Conservation (phyloP, 2,797 vertebrate genomes). For the Euphonia xanthogaster region DNA sequence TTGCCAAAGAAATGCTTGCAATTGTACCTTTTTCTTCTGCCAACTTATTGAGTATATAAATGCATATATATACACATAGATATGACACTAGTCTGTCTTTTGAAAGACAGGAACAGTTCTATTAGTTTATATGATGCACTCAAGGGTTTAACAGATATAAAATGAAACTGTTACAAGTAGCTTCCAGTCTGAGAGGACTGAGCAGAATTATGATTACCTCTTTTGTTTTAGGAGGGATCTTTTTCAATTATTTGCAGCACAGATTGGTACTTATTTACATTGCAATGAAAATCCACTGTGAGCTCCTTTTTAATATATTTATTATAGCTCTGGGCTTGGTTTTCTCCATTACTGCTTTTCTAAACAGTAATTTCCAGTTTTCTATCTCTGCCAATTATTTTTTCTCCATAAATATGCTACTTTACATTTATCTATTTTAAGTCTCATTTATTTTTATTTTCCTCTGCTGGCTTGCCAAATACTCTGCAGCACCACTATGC, state of each 20-base stretch:
- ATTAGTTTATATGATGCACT: background rate
- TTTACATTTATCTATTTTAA: constrained; percentile 28
- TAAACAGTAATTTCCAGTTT: constrained; percentile 18
- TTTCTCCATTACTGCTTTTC: constrained; percentile 21
- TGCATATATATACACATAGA: background rate
- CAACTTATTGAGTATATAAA: background rate
- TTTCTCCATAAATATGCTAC: background rate
- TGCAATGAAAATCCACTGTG: background rate
- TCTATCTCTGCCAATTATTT: background rate
- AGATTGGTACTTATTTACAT: constrained; percentile 17
- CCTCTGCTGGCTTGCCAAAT: background rate
- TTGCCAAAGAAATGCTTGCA: background rate
- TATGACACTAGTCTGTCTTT: background rate
- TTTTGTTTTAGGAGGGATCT: background rate
- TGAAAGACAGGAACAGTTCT: background rate
- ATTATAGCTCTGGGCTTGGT: background rate
- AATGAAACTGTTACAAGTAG: background rate
- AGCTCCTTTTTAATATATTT: constrained; percentile 19
- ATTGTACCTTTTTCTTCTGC: background rate
- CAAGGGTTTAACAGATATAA: background rate
- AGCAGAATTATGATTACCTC: background rate
- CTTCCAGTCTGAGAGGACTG: background rate
- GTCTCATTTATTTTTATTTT: constrained; percentile 43
- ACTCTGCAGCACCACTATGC: background rate
- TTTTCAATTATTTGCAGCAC: background rate